Base-by-base conservation (phyloP, 2,888 invertebrate genomes). In the Leucophora obtusa region DNA sequence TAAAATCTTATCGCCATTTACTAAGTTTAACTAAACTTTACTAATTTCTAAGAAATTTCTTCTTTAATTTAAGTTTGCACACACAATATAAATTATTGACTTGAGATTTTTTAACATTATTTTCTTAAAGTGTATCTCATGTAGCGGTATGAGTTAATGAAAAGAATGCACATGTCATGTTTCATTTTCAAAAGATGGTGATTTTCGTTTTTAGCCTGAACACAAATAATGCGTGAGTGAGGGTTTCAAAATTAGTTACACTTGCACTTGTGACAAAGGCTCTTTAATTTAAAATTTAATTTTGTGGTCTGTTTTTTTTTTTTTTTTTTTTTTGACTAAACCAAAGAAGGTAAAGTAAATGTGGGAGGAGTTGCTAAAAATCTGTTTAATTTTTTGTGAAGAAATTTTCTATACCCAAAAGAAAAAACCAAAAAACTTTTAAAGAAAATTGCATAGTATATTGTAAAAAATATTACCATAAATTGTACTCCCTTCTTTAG, bases 141-240 rank as follows among this genome's bases (percentile, higher is more conserved):
- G 78, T 69, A 73, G 82, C 82, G 86, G 87, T 85, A 87, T 86
- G 87, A 87, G 86, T 89, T 89, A 89, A 89, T 89, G 89, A 89
- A 89, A 89, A 89, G 88, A 88, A 89, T 89, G 89, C 89, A 89
- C 89, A 89, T 89, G 89, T 89, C 89, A 88, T 85, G 86, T 87
- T 87, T 85, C 87, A 89, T 87, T 84, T 83, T 53, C 65, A 17
- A 54, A 72, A 84, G 85, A 83, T 83, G 85, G 82, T 84, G 69
- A 38, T 83, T 84, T 84, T 85, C 84, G 85, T 85, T 87, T 83
- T 84, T 83, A 84, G 69, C 58, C 69, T 77, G 59, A 75, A 63
- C 74, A 77, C 68, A 79, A 35, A 43, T 38, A 47, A 14, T 62
- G 69, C 71, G 62, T 65, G 77, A 74, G 62, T 65, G 77, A 74